Evolutionary conservation across 2,888 invertebrate genomes (phyloP).

Genomic region (Augochlorella aurata): DNA sequence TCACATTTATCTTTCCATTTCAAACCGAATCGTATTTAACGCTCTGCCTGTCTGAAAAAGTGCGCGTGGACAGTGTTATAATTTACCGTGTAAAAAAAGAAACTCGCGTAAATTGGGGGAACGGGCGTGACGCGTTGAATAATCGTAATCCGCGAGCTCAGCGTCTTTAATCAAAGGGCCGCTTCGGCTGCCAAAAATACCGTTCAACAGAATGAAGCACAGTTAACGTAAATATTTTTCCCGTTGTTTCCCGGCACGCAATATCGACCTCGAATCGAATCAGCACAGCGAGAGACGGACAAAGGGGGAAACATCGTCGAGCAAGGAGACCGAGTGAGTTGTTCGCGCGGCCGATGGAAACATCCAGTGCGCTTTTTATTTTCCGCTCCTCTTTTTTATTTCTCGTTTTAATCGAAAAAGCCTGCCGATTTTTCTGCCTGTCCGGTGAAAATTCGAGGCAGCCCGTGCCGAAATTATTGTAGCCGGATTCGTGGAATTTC

Average conservation of each 20-base stretch:
- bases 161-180: neutral
- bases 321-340: constrained; percentile 52
- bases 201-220: neutral
- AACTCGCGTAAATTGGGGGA: too few species aligned
- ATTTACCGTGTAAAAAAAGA: too few species aligned
- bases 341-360: constrained; percentile 12
- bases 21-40: too few species aligned
- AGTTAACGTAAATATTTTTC: constrained; percentile 32
- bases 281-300: constrained; percentile 37
- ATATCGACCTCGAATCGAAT: constrained; percentile 39
- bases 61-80: too few species aligned
- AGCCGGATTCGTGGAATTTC: constrained; percentile 41
- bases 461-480: constrained; percentile 30
- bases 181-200: neutral
- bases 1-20: too few species aligned
- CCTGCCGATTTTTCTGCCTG: neutral
- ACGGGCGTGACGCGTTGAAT: too few species aligned
- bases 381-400: neutral
- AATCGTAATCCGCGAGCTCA: too few species aligned
- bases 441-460: neutral
- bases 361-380: constrained; percentile 12
- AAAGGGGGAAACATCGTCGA: constrained; percentile 32
- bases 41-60: too few species aligned
- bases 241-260: constrained; percentile 6
- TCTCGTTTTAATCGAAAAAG: neutral